These are phyloP conservation scores for Tachysurus fulvidraco DNA, from an alignment of 2,113 vertebrate genomes.

Conservation along the genomic window DNA sequence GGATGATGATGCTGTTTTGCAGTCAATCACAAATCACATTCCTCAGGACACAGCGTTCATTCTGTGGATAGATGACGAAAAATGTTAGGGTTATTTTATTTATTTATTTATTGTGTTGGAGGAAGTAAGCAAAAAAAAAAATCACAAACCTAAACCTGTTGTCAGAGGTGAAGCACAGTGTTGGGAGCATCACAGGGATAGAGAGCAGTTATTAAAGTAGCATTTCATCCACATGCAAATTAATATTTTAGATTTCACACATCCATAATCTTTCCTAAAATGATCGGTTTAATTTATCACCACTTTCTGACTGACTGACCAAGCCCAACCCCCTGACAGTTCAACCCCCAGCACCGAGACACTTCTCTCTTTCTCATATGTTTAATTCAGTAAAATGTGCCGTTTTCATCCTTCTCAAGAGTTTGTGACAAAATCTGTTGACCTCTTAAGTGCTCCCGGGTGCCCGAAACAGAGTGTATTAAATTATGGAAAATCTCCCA, in stretches of 20 bases:
- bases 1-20: too few species aligned
- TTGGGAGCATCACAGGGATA: not conserved
- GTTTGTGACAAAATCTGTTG: not conserved
- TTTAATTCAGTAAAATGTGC: not conserved
- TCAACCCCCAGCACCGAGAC: not conserved
- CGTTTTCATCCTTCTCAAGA: not conserved
- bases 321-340: not conserved
- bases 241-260: not conserved
- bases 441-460: constrained; percentile 28
- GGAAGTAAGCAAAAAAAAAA: too few species aligned
- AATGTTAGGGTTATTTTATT: too few species aligned
- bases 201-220: too few species aligned
- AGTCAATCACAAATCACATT: too few species aligned
- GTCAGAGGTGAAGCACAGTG: not conserved
- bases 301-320: not conserved
- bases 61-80: too few species aligned
- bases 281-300: not conserved
- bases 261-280: not conserved
- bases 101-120: too few species aligned
- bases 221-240: not conserved
- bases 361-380: not conserved
- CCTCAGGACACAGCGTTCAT: too few species aligned
- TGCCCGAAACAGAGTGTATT: constrained; percentile 30
- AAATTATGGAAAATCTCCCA: constrained; percentile 54
- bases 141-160: too few species aligned